A percentile compares a stretch with the other conserved stretches of the same genome.
Evolutionary conservation across 1,140 invertebrate species (phyloP).

Genomic region (Drosophila sulfurigaster): DNA sequence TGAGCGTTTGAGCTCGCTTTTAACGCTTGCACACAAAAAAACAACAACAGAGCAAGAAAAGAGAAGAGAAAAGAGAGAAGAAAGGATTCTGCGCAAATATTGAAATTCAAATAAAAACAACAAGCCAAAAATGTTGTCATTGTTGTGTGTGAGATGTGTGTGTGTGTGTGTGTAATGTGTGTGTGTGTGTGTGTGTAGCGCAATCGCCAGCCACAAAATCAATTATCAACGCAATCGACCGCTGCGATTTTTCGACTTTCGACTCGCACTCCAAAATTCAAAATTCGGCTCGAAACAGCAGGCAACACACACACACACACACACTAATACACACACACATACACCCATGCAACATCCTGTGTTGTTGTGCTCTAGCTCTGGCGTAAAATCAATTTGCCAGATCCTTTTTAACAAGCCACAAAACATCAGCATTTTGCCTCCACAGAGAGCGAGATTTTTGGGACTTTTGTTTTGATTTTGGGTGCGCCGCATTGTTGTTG

Average conservation of each 20-base stretch:
- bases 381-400: slow-evolving; percentile 81
- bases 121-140: slow-evolving; percentile 38
- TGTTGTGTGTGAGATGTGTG: neutral
- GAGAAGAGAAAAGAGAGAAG: slow-evolving; percentile 10
- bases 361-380: slow-evolving; percentile 29
- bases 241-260: neutral
- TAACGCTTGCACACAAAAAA: slow-evolving; percentile 50
- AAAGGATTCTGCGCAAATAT: slow-evolving; percentile 81
- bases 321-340: neutral
- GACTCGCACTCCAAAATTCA: neutral
- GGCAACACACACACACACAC: slow-evolving; percentile 8
- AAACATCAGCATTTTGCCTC: slow-evolving; percentile 45
- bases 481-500: slow-evolving; percentile 49
- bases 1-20: slow-evolving; percentile 46
- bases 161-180: slow-evolving; percentile 3
- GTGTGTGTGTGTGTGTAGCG: slow-evolving; percentile 29
- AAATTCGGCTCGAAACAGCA: slow-evolving; percentile 1
- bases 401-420: slow-evolving; percentile 68
- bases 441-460: slow-evolving; percentile 18
- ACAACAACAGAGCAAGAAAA: slow-evolving; percentile 46
- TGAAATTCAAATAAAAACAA: slow-evolving; percentile 50
- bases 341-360: slow-evolving; percentile 6
- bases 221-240: slow-evolving; percentile 71
- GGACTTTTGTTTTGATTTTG: slow-evolving; percentile 67
- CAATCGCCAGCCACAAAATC: slow-evolving; percentile 81